Evolutionary conservation across 1,140 invertebrate genomes (phyloP).

Genomic region (Drosophila ironensis): DNA sequence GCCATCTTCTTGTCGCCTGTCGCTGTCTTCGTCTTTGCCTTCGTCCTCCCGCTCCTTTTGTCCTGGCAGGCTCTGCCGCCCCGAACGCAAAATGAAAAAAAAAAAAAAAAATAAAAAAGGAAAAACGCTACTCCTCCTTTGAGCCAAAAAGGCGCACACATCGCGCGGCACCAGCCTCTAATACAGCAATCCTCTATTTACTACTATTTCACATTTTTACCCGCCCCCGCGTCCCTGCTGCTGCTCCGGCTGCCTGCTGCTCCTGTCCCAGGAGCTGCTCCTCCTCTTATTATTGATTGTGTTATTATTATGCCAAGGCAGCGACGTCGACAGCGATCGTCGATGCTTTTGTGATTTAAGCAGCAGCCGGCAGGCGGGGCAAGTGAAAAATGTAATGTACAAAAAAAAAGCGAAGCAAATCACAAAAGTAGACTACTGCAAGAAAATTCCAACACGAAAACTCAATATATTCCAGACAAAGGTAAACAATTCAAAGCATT

Average conservation of each 20-base stretch:
- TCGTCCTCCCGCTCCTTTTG: neutral
- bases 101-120: no score
- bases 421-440: neutral
- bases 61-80: neutral
- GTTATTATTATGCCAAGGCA: conserved; percentile 55
- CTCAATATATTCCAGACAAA: no score
- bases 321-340: conserved; percentile 23
- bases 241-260: neutral
- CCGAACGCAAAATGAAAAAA: no score
- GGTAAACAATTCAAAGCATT: no score
- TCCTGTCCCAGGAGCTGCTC: neutral
- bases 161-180: conserved; percentile 51
- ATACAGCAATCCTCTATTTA: conserved; percentile 64
- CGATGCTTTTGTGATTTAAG: conserved; percentile 49
- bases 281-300: conserved; percentile 50
- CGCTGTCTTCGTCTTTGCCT: conserved; percentile 3
- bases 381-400: conserved; percentile 56
- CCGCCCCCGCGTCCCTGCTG: neutral
- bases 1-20: conserved; percentile 21
- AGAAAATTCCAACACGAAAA: neutral
- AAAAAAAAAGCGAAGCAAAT: conserved; percentile 8
- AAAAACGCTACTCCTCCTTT: neutral
- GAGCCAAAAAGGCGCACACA: conserved; percentile 35
- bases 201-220: conserved; percentile 54
- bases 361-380: neutral